Evolutionary conservation across 2,797 vertebrate genomes (phyloP), one percentile per base, ranked within the genome.

Genomic region (Gila robusta): DNA sequence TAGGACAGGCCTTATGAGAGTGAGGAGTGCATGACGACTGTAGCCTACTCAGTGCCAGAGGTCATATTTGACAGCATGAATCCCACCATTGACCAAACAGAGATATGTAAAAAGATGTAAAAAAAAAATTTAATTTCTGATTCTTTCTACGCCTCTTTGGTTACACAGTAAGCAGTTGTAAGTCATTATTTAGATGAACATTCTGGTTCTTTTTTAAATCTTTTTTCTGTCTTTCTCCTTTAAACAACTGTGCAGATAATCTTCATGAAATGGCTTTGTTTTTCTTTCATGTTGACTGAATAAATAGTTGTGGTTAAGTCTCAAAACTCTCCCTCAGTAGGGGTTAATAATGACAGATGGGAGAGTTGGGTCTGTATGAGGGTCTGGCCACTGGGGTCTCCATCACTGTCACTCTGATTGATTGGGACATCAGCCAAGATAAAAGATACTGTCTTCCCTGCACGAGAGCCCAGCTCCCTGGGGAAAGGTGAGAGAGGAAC

Each of bases 341-440:
- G 86, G 83, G 88, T 90, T 88, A 88, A 88, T 86, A 70, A 87
- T 88, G 88, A 88, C 86, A 90, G 85, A 89, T 90, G 89, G 78
- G 87, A 32, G 84, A 79, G 87, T 90, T 71, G 64, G 70, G 71
- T 56, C 81, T 74, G 52, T 71, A 87, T 82, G 72, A 87, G 85
- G 88, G 85, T 86, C 87, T 72, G 62, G 79, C 88, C 88, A 87
- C 87, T 87, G 83, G 76, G 89, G 91, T 92, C 93, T 94, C 93
- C 92, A 92, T 94, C 93, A 91, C 91, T 92, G 93, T 93, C 93
- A 89, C 84, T 17, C 91, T 94, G 94, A 95, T 94, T 93, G 94
- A 95, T 94, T 94, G 92, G 92, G 89, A 92, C 79, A 91, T 94
- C 94, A 93, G 91, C 92, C 83, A 88, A 93, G 93, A 95, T 95